Evolutionary conservation across 2,888 invertebrate species (phyloP), one percentile per base, ranked within the genome.

Genomic region (Bembecia ichneumoniformis): DNA sequence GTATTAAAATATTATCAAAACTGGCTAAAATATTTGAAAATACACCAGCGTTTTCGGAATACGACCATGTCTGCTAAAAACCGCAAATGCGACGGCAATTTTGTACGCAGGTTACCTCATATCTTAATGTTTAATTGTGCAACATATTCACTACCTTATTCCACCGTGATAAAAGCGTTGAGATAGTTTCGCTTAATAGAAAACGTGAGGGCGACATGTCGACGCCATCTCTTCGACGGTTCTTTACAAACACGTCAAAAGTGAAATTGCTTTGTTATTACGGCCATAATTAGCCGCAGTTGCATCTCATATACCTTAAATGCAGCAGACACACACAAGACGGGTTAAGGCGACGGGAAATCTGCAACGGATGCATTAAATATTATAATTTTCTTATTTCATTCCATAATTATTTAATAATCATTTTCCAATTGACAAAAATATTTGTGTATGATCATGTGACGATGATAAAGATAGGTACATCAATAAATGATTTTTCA

Each of bases 1-100:
- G n/a, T n/a, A n/a, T n/a, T n/a, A n/a, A n/a, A n/a, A n/a, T n/a
- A n/a, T n/a, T n/a, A n/a, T n/a, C n/a, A n/a, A n/a, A n/a, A n/a
- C n/a, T n/a, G n/a, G n/a, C n/a, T n/a, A n/a, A n/a, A n/a, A n/a
- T n/a, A 3, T 28, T 9, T 28, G 7, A 28, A 28, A 28, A 9
- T 9, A 1, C 1, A 1, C 28, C 28, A 28, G 7, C 9, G 28
- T 40, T 56, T 60, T 49, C 64, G 70, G 68, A 74, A 71, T 71
- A 71, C 16, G 35, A 10, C 60, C 55, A 52, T 65, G 58, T 51
- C 54, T 49, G 51, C 54, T 56, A 52, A 58, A 65, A 74, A 75
- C 75, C 77, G 60, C 76, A 76, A 71, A 68, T 63, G 75, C 68
- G 64, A 64, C 72, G 51, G 73, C 63, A 77, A 79, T 78, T 76